Conservation (phyloP, 2,113 vertebrate species). For the Polyodon spathula region DNA sequence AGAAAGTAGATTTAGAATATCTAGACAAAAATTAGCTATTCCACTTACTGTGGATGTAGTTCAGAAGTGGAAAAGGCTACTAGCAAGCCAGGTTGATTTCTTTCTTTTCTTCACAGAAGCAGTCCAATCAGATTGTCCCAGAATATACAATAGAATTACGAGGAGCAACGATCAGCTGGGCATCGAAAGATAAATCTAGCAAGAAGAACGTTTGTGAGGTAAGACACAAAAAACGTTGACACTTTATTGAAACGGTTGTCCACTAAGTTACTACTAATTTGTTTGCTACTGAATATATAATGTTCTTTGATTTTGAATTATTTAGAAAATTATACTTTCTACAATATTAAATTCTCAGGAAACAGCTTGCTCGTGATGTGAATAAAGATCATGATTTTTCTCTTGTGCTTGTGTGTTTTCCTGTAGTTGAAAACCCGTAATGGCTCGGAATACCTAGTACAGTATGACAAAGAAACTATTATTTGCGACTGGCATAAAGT, state of each 20-base stretch:
- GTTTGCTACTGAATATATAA: no score
- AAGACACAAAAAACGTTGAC: constrained; percentile 18
- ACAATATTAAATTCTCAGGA: no score
- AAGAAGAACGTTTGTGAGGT: constrained; percentile 93
- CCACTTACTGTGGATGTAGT: no score
- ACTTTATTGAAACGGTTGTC: neutral
- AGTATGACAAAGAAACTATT: constrained; percentile 88
- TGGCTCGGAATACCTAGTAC: constrained; percentile 78
- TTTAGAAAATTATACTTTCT: no score
- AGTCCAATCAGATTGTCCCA: constrained; percentile 68
- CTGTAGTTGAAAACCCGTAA: constrained; percentile 71
- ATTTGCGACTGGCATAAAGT: constrained; percentile 76
- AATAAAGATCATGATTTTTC: neutral
- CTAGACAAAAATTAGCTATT: no score
- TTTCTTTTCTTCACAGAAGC: constrained; percentile 53
- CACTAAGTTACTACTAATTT: neutral
- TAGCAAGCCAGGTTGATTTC: no score
- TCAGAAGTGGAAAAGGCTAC: no score
- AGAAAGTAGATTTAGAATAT: no score
- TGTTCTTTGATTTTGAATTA: no score
- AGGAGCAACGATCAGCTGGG: constrained; percentile 70
- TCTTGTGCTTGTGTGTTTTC: neutral
- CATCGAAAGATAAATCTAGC: constrained; percentile 85
- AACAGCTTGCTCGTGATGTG: neutral
- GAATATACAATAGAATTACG: constrained; percentile 74